Conservation (phyloP, 2,888 invertebrate genomes). For the Bhutanitis thaidina region DNA sequence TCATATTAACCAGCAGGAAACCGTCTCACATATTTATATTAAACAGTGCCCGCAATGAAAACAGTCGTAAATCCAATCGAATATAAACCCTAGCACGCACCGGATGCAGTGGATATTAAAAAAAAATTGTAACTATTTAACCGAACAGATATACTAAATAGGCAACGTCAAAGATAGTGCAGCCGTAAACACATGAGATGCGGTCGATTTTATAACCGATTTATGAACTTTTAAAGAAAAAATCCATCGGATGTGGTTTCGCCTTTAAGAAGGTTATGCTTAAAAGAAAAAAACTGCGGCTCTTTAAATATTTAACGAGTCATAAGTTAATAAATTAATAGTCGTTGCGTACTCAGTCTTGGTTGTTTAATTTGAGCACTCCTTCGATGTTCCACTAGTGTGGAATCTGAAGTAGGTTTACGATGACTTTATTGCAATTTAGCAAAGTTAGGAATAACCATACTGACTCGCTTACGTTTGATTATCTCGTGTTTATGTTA, state of each 20-base stretch:
- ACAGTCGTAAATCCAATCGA: conserved; percentile 76
- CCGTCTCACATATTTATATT: conserved; percentile 68
- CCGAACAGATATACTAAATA: conserved; percentile 56
- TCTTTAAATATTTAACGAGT: conserved; percentile 41
- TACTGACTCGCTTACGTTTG: conserved; percentile 28
- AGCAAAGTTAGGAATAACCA: conserved; percentile 37
- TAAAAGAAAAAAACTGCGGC: conserved; percentile 53
- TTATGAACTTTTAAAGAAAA: conserved; percentile 52
- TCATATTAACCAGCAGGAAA: conserved; percentile 72
- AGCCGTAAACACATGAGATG: conserved; percentile 48
- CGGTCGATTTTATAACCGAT: conserved; percentile 57
- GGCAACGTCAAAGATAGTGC: conserved; percentile 44
- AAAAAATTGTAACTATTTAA: conserved; percentile 57
- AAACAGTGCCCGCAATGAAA: conserved; percentile 74
- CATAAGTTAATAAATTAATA: conserved; percentile 35
- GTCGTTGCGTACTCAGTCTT: conserved; percentile 25
- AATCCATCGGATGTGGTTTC: conserved; percentile 66
- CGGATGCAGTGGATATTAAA: conserved; percentile 72
- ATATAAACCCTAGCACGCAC: conserved; percentile 62
- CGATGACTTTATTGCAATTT: conserved; percentile 27
- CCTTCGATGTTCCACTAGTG: not conserved
- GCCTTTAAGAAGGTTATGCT: conserved; percentile 42
- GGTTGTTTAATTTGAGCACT: conserved; percentile 23
- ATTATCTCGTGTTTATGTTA: conserved; percentile 31
- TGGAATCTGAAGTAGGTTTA: conserved; percentile 34